Evolutionary conservation across 2,113 vertebrate species (phyloP).

Genomic region (Campylomormyrus tamandua): DNA sequence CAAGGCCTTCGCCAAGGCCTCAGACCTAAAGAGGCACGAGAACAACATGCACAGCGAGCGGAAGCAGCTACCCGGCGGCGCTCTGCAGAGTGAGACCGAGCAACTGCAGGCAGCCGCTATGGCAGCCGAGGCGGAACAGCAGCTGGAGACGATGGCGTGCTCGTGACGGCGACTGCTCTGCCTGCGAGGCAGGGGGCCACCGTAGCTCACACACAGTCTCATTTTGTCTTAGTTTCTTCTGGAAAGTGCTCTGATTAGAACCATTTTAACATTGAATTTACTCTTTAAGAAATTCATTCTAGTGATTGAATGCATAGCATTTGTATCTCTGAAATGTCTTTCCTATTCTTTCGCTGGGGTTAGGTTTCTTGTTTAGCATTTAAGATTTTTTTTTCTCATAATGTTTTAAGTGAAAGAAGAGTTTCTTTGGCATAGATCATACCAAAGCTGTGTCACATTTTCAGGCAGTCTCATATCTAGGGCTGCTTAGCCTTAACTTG

Average conservation of each 20-base stretch:
- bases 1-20: slow-evolving; percentile 97
- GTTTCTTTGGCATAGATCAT: slow-evolving; percentile 25
- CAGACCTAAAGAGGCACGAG: slow-evolving; percentile 95
- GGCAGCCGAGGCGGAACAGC: slow-evolving; percentile 81
- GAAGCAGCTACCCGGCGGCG: slow-evolving; percentile 82
- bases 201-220: slow-evolving; percentile 14
- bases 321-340: slow-evolving; percentile 21
- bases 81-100: slow-evolving; percentile 82
- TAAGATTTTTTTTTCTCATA: slow-evolving; percentile 16
- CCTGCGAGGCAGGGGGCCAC: slow-evolving; percentile 18
- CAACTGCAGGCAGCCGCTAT: slow-evolving; percentile 82
- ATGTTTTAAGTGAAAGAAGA: slow-evolving; percentile 30
- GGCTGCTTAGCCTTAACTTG: slow-evolving; percentile 34
- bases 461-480: slow-evolving; percentile 30
- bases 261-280: slow-evolving; percentile 20
- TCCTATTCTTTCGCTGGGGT: slow-evolving; percentile 10
- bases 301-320: slow-evolving; percentile 10
- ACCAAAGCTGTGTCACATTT: slow-evolving; percentile 39
- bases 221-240: slow-evolving; percentile 11
- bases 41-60: slow-evolving; percentile 99
- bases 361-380: slow-evolving; percentile 21
- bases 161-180: slow-evolving; percentile 41
- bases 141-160: slow-evolving; percentile 78
- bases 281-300: slow-evolving; percentile 15
- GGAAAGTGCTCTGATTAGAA: slow-evolving; percentile 3